These are phyloP conservation scores for Heliconius sara DNA, from an alignment of 2,888 invertebrate species.

Conservation along the genomic window DNA sequence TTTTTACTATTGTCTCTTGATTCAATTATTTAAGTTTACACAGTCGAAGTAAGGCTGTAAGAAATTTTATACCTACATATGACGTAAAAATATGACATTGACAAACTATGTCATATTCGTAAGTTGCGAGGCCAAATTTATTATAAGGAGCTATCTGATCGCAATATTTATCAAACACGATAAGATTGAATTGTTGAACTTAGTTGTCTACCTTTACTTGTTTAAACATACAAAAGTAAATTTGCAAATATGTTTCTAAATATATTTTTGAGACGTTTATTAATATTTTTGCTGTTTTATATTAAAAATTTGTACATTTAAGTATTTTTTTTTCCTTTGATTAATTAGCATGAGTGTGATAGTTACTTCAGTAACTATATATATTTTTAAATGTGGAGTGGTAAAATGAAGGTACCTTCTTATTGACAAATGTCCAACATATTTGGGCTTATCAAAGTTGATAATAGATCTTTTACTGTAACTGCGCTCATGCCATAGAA, in stretches of 20 bases:
- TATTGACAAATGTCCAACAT: neutral
- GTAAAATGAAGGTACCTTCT: neutral
- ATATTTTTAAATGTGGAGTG: neutral
- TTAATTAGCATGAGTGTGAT: neutral
- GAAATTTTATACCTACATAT: neutral
- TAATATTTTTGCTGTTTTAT: neutral
- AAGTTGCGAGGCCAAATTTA: constrained; percentile 5
- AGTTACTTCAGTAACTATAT: neutral
- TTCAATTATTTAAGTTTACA: neutral
- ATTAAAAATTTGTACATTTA: neutral
- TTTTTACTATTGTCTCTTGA: too few species aligned
- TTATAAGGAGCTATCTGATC: neutral
- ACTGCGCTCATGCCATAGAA: too few species aligned
- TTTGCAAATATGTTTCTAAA: constrained; percentile 10
- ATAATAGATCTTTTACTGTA: neutral
- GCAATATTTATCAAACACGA: neutral
- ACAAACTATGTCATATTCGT: constrained; percentile 1
- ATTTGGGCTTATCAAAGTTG: too few species aligned
- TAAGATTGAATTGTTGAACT: constrained; percentile 6
- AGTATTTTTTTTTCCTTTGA: neutral
- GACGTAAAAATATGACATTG: neutral
- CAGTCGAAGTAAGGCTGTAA: neutral
- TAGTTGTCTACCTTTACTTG: neutral
- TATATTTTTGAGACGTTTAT: constrained; percentile 1
- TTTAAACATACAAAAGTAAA: constrained; percentile 7